Conservation (phyloP, 2,797 vertebrate species). For the Etheostoma perlongum region DNA sequence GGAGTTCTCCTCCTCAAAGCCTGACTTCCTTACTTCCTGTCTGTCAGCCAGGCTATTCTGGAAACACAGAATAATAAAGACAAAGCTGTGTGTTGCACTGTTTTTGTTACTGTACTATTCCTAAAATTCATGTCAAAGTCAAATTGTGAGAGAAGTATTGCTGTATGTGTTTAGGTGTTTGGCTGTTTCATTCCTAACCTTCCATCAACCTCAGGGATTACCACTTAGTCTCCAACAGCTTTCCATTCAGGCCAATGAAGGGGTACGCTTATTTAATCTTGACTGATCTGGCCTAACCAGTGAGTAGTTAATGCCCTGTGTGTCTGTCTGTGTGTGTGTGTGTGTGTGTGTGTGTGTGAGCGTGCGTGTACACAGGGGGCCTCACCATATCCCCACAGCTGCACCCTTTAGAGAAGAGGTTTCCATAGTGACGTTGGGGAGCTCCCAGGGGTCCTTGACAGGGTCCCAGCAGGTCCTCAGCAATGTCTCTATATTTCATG, state of each 20-base stretch:
- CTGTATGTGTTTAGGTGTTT: slow-evolving; percentile 23
- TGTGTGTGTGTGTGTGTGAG: slow-evolving; percentile 12
- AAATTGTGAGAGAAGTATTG: slow-evolving; percentile 5
- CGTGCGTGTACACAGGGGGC: slow-evolving; percentile 4
- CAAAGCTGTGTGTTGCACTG: slow-evolving; percentile 20
- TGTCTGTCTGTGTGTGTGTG: slow-evolving; percentile 4
- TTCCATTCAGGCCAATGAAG: slow-evolving; percentile 69
- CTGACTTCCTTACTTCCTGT: slow-evolving; percentile 65
- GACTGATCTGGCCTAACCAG: slow-evolving; percentile 76
- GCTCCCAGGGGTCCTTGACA: slow-evolving; percentile 20
- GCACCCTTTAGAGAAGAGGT: slow-evolving; percentile 49
- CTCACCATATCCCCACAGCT: slow-evolving; percentile 66
- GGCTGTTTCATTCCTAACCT: slow-evolving; percentile 44
- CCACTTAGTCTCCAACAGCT: slow-evolving; percentile 78
- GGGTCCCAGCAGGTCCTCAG: slow-evolving; percentile 12
- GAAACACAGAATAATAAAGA: slow-evolving; percentile 40
- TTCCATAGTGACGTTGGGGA: slow-evolving; percentile 28
- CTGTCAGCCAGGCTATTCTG: slow-evolving; percentile 36
- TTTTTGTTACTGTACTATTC: not conserved
- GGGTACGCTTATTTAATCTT: slow-evolving; percentile 75
- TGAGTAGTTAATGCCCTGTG: slow-evolving; percentile 66
- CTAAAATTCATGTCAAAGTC: slow-evolving; percentile 20
- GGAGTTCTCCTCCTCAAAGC: slow-evolving; percentile 51
- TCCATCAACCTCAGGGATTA: slow-evolving; percentile 62
- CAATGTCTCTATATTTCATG: slow-evolving; percentile 1